phyloP scores from a whole-genome alignment of 2,888 invertebrate genomes.

The Athalia circularis region DNA sequence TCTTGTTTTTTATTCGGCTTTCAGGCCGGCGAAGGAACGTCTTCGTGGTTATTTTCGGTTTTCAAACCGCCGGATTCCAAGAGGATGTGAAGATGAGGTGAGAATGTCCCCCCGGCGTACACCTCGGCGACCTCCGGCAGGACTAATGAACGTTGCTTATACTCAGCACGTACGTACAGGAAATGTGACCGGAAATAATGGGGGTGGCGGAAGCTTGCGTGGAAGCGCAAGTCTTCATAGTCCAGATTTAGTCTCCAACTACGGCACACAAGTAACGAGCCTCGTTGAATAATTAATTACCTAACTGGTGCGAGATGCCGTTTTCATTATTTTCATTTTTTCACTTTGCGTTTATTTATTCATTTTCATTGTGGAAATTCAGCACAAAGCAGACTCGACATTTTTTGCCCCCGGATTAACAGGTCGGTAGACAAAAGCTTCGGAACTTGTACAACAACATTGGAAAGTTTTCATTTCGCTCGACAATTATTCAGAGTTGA shows the following conservation, averaged over 20 bases:
- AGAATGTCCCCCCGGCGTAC: constrained; percentile 61
- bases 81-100: constrained; percentile 73
- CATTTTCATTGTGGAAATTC: too few species aligned
- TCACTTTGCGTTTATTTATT: too few species aligned
- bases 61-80: constrained; percentile 72
- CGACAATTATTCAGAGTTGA: too few species aligned
- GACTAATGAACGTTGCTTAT: constrained; percentile 49
- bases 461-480: too few species aligned
- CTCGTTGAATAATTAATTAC: constrained; percentile 32
- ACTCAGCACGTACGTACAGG: constrained; percentile 46
- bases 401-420: too few species aligned
- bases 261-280: constrained; percentile 41
- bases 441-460: too few species aligned
- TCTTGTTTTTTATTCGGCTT: constrained; percentile 40
- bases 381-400: too few species aligned
- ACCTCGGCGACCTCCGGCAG: constrained; percentile 39
- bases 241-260: constrained; percentile 47
- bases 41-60: constrained; percentile 78
- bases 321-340: too few species aligned
- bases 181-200: constrained; percentile 64
- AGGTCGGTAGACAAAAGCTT: too few species aligned
- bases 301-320: background rate
- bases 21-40: constrained; percentile 78
- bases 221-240: constrained; percentile 48
- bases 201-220: constrained; percentile 44